Base-by-base conservation (phyloP, 2,113 vertebrate species). In the Phylloscopus whistleri region DNA sequence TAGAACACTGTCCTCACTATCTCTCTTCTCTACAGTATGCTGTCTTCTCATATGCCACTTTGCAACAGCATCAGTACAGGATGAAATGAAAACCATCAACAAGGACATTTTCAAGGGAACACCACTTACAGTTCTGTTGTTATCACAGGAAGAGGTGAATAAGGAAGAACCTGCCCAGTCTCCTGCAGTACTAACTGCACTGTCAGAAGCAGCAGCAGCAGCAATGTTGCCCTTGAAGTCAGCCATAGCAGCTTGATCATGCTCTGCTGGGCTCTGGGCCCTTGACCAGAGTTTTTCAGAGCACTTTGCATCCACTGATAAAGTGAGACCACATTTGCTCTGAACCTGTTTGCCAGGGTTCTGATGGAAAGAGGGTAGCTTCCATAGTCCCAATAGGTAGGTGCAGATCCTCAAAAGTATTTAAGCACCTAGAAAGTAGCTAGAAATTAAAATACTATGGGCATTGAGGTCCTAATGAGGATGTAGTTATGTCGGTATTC, bases 401-500 rank as follows among this genome's bases (percentile, higher is more conserved):
- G 15, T 37, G 17, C 31, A 87, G 49, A 58, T 78, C 30, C 51
- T 90, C 85, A 83, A 28, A 93, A 84, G 59, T 80, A 69, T 67
- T 75, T 52, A 88, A 83, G 46, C 49, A 51, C 35, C 39, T 75
- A 84, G 79, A 88, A 83, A 69, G 68, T 63, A 86, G 55, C 55
- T 67, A 60, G 41, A n/a, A 92, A 92, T 84, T 62, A 81, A 90
- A 89, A 86, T 43, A 59, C 13, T 58, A 35, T 4, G 10, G 41
- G 21, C 39, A 55, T 92, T 23, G 68, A 63, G 17, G 60, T 89
- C 59, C 63, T 75, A 79, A 74, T 64, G 59, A 80, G 43, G 63
- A 91, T 73, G 67, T 63, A 93, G 82, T 94, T 94, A 83, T 86
- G 95, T 60, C 35, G 56, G 86, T 75, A 92, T 89, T 94, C 68